Conservation (phyloP, 2,113 vertebrate genomes). For the Myotis yumanensis region DNA sequence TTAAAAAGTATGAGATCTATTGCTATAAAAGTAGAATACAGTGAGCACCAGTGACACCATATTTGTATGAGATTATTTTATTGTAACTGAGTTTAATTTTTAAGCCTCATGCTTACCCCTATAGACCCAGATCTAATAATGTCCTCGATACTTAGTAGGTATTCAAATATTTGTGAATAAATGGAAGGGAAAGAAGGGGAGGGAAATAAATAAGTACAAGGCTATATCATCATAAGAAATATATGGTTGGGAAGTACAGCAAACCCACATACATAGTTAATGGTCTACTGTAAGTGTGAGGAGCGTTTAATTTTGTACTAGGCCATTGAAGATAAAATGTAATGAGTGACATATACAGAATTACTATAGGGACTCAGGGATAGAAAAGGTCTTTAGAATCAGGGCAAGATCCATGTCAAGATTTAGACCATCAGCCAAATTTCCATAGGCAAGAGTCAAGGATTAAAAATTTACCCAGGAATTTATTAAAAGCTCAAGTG, state of each 20-base stretch:
- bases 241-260: neutral
- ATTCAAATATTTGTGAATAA: slow-evolving; percentile 3
- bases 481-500: slow-evolving; percentile 26
- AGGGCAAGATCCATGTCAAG: neutral
- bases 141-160: neutral
- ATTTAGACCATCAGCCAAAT: neutral
- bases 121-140: neutral
- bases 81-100: neutral
- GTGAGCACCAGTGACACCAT: neutral
- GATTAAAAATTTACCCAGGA: slow-evolving; percentile 45
- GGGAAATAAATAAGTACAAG: neutral
- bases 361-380: neutral
- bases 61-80: neutral
- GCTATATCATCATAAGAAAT: neutral
- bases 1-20: neutral
- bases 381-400: neutral
- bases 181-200: neutral
- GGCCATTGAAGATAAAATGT: neutral
- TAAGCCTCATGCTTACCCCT: neutral
- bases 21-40: neutral
- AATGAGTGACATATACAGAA: neutral
- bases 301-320: neutral
- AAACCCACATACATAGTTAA: neutral
- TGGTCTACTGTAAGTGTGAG: neutral
- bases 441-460: neutral